Conservation (phyloP, 2,113 vertebrate genomes). For the Danio rerio region GRCz12tu NC_133188.1:30099501-30100000, state of each 20-base stretch:
- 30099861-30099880: no score
- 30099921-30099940: no score
- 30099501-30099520: conserved; percentile 49
- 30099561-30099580: conserved; percentile 76
- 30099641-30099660: conserved; percentile 76
- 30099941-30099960: no score
- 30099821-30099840: background rate
- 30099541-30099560: conserved; percentile 68
- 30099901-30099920: no score
- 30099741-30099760: conserved; percentile 55
- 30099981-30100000: no score
- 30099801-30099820: background rate
- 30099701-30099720: conserved; percentile 59
- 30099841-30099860: no score
- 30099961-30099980: no score
- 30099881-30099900: no score
- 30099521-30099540: conserved; percentile 67
- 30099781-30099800: conserved; percentile 20
- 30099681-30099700: conserved; percentile 77
- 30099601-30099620: conserved; percentile 72
- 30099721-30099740: conserved; percentile 57
- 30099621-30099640: conserved; percentile 66
- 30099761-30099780: conserved; percentile 27
- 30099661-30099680: conserved; percentile 77
- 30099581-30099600: conserved; percentile 78